A percentile compares a stretch with the other conserved stretches of the same genome.
phyloP scores from a whole-genome alignment of 2,888 invertebrate species.

The Thysanoteuthis rhombus region DNA sequence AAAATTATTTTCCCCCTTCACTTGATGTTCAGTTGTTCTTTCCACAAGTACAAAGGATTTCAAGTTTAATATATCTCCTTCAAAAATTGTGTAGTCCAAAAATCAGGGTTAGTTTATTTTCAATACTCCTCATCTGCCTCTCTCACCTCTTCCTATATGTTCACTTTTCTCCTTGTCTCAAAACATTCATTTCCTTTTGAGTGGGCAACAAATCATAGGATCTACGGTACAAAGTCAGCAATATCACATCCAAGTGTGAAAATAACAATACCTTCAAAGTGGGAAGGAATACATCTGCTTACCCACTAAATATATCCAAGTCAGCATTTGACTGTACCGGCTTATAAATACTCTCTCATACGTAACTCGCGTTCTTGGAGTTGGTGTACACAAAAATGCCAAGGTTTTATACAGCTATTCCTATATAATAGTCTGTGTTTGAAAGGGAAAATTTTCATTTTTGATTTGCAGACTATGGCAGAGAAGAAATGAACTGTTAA shows the following conservation, averaged over 20 bases:
- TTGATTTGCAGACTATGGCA: slow-evolving; percentile 12
- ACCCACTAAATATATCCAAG: background rate
- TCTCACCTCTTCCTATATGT: background rate
- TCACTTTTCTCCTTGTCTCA: background rate
- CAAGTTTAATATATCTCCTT: background rate
- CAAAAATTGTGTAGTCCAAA: background rate
- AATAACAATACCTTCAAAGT: background rate
- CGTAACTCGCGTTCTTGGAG: background rate
- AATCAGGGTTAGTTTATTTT: background rate
- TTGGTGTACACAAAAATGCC: background rate
- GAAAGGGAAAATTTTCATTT: background rate
- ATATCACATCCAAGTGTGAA: background rate
- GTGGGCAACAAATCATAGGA: background rate
- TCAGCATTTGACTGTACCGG: background rate
- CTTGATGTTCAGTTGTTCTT: background rate
- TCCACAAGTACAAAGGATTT: background rate
- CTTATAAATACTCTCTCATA: background rate
- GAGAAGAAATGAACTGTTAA: background rate
- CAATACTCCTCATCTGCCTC: background rate
- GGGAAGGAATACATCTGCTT: background rate
- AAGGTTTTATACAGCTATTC: background rate
- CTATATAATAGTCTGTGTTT: background rate
- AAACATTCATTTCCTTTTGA: background rate
- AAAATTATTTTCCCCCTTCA: background rate
- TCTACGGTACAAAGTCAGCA: background rate